A percentile compares a stretch with the other conserved stretches of the same genome.
These are phyloP conservation scores for Notarius lentiginosus DNA, from an alignment of 2,113 vertebrate species.

Conservation along the genomic window DNA sequence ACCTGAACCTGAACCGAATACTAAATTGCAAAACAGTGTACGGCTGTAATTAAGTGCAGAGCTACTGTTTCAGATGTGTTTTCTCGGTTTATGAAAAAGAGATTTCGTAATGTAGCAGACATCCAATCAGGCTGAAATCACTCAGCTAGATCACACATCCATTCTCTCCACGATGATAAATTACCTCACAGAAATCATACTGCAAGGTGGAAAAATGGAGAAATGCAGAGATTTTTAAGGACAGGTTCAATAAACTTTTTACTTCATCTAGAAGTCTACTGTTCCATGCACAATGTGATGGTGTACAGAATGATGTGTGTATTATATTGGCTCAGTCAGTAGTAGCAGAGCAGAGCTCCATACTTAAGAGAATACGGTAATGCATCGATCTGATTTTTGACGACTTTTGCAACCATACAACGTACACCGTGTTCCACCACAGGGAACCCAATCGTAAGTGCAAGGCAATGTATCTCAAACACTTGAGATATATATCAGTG, in stretches of 20 bases:
- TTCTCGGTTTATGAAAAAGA: neutral
- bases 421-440: too few relatives aligned
- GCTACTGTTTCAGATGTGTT: neutral
- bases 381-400: too few relatives aligned
- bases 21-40: neutral
- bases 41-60: neutral
- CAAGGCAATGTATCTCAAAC: too few relatives aligned
- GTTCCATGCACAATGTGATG: neutral
- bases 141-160: neutral
- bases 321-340: neutral
- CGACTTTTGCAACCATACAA: too few relatives aligned
- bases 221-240: neutral
- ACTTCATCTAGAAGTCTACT: neutral
- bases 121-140: constrained; percentile 5
- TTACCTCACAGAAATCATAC: neutral
- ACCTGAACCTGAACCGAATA: constrained; percentile 8
- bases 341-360: neutral
- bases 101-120: neutral
- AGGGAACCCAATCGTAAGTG: too few relatives aligned
- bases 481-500: too few relatives aligned
- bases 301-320: neutral
- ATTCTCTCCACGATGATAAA: neutral
- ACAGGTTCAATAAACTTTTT: neutral
- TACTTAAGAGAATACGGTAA: too few relatives aligned
- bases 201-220: neutral